Conservation (phyloP, 2,888 invertebrate species). For the Lucinisca nassula region DNA sequence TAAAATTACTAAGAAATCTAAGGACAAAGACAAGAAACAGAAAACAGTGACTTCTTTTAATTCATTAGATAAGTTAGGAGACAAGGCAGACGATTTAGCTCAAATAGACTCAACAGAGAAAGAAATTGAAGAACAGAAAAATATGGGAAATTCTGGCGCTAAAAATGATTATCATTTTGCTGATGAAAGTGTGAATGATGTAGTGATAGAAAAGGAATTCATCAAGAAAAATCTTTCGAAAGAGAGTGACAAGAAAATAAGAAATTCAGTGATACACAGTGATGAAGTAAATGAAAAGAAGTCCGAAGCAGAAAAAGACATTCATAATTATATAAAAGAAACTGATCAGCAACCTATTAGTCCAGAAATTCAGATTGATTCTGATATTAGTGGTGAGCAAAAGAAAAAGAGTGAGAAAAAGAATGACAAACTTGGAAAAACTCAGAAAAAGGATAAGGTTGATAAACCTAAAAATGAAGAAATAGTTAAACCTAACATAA, state of each 20-base stretch:
- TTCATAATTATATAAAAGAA: conserved; percentile 12
- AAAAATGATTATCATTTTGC: conserved; percentile 61
- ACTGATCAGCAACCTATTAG: neutral
- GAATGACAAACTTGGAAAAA: conserved; percentile 18
- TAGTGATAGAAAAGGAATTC: conserved; percentile 52
- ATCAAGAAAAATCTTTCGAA: conserved; percentile 51
- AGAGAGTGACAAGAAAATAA: conserved; percentile 41
- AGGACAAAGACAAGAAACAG: conserved; percentile 75
- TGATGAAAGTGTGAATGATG: conserved; percentile 56
- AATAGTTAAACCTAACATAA: conserved; percentile 46
- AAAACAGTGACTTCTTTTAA: conserved; percentile 57
- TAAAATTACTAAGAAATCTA: conserved; percentile 50
- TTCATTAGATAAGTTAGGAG: conserved; percentile 52
- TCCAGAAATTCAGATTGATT: neutral
- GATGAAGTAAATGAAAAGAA: conserved; percentile 60
- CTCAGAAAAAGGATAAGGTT: conserved; percentile 40
- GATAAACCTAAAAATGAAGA: conserved; percentile 53
- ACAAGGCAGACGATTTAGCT: conserved; percentile 50
- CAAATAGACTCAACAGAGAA: conserved; percentile 36
- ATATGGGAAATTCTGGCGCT: conserved; percentile 76
- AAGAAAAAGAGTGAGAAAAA: conserved; percentile 9
- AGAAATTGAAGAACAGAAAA: conserved; percentile 40
- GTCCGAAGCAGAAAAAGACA: conserved; percentile 32
- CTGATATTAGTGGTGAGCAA: neutral
- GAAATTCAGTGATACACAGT: conserved; percentile 35